Evolutionary conservation across 2,888 invertebrate species (phyloP).

Genomic region (Polydrusus tereticollis): DNA sequence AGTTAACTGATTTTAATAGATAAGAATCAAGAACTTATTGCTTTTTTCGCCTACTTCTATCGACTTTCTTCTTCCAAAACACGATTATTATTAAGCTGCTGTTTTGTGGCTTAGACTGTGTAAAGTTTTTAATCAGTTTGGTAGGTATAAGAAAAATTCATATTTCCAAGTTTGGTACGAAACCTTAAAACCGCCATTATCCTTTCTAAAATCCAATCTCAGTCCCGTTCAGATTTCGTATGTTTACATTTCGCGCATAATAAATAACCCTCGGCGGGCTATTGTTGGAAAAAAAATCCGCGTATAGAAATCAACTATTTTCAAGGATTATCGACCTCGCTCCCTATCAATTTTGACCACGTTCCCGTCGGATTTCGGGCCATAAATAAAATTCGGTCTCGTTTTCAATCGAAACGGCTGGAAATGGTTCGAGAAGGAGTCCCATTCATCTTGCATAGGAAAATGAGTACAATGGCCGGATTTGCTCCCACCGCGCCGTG

Average conservation of each 20-base stretch:
- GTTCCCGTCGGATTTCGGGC: slow-evolving; percentile 34
- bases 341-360: slow-evolving; percentile 45
- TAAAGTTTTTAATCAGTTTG: no score
- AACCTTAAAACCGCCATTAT: no score
- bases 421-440: slow-evolving; percentile 42
- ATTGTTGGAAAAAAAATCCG: slow-evolving; percentile 8
- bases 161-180: no score
- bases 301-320: slow-evolving; percentile 25
- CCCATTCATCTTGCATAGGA: slow-evolving; percentile 46
- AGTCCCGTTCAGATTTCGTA: background rate
- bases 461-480: slow-evolving; percentile 46
- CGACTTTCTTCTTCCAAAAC: no score
- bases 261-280: slow-evolving; percentile 13
- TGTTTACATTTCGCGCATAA: slow-evolving; percentile 33
- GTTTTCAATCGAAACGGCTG: slow-evolving; percentile 43
- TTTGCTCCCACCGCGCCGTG: slow-evolving; percentile 32
- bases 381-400: slow-evolving; percentile 47
- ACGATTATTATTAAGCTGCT: no score
- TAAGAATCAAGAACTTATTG: no score
- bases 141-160: no score
- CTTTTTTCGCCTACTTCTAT: no score
- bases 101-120: no score
- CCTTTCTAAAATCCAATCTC: no score
- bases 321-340: slow-evolving; percentile 42
- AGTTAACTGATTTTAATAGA: no score